Evolutionary conservation across 2,797 vertebrate genomes (phyloP), one percentile per base, ranked within the genome.

Genomic region (Mormyrus proboscirostris): DNA sequence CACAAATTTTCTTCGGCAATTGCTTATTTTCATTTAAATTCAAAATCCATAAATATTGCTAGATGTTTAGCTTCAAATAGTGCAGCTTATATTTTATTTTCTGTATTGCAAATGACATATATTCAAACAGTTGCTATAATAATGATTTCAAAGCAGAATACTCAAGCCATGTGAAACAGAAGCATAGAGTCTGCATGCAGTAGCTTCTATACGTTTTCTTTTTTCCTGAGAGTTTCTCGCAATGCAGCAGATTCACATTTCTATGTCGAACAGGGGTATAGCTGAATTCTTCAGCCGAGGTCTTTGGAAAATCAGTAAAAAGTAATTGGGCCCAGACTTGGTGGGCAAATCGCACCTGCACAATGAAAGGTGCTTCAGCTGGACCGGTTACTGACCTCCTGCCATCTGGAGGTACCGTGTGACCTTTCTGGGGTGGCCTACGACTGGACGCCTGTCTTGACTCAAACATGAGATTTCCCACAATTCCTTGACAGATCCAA

Each of bases 311-410:
- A 91, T 87, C 90, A 91, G 89, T 62, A 91, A 90, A 87, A 90
- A 69, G 88, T 90, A 92, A 91, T 90, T 91, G 91, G 89, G 90
- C 91, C 88, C 92, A 92, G 91, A 88, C 88, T 88, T 19, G 25
- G 88, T 83, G 89, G 90, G 90, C 86, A 90, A 88, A 59, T 38
- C 50, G 87, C 89, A 90, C 89, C 86, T 90, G 55, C 53, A 88
- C 69, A 49, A 50, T 87, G 38, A 82, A 50, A 50, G 87, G 62
- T 59, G 76, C 25, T 88, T 57, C 53, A 88, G 59, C 22, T 73
- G 62, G 59, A 73, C 44, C 5, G 38, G 76, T 65, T 79, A 90
- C 69, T 83, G 86, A 90, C 89, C 57, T 83, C 73, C 86, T 44
- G 47, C 76, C 59, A 62, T 38, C 73, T 69, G 19, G 51, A 25